Evolutionary conservation across 2,113 vertebrate genomes (phyloP).

Genomic region (Stigmatopora argus): DNA sequence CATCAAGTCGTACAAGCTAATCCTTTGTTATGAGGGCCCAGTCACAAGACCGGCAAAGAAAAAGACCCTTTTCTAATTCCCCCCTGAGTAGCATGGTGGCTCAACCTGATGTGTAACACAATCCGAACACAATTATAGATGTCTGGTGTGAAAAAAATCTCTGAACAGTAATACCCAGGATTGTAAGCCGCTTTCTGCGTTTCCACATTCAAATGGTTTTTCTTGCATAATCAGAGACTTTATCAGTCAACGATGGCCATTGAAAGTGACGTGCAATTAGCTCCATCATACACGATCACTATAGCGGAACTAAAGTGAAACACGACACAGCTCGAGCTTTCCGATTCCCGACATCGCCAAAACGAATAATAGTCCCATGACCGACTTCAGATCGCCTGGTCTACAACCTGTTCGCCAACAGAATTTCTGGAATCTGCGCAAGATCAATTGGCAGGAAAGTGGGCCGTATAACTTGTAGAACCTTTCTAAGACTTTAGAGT

Average conservation of each 20-base stretch:
- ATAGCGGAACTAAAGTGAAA: conserved; percentile 6
- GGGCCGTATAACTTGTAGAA: conserved; percentile 43
- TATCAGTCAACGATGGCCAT: neutral
- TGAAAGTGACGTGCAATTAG: neutral
- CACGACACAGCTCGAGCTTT: conserved; percentile 67
- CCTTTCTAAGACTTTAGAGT: conserved; percentile 3
- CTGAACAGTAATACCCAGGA: neutral
- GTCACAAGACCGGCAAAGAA: conserved; percentile 40
- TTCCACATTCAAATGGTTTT: neutral
- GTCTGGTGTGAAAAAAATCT: conserved; percentile 3
- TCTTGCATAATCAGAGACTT: neutral
- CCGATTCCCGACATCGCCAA: conserved; percentile 71
- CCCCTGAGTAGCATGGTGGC: conserved; percentile 7
- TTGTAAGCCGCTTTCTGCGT: neutral
- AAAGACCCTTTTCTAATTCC: conserved; percentile 10
- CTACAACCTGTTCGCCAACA: conserved; percentile 43
- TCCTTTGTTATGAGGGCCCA: conserved; percentile 41
- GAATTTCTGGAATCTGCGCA: conserved; percentile 73
- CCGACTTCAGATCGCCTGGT: conserved; percentile 44
- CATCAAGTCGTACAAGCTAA: conserved; percentile 36
- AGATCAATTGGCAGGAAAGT: conserved; percentile 47
- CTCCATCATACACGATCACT: neutral
- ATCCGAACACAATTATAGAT: neutral
- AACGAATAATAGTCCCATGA: conserved; percentile 81
- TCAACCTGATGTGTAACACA: conserved; percentile 7